These are phyloP conservation scores for Acholoe squamosa DNA, from an alignment of 2,888 invertebrate genomes.

Conservation along the genomic window DNA sequence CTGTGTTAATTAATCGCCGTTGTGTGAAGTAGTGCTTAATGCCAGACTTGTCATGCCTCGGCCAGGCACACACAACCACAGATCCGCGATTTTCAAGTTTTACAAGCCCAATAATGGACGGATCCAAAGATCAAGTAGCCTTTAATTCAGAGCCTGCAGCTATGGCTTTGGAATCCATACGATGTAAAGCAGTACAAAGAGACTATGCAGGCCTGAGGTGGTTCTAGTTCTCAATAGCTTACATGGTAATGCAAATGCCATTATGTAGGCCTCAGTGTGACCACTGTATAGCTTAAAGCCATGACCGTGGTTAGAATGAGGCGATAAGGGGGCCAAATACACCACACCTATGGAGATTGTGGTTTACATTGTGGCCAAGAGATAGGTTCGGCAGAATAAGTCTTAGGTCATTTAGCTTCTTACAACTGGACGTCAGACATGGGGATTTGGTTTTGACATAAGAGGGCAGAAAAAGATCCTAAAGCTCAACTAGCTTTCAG, in stretches of 20 bases:
- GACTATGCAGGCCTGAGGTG: background rate
- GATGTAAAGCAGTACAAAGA: no score
- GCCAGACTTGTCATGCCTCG: slow-evolving; percentile 10
- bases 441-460: background rate
- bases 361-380: background rate
- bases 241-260: background rate
- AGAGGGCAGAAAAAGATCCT: background rate
- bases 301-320: background rate
- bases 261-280: background rate
- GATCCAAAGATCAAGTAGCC: no score
- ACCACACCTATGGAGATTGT: background rate
- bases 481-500: background rate
- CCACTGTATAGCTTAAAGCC: background rate
- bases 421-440: background rate
- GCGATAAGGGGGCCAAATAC: background rate
- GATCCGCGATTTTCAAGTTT: no score
- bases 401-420: slow-evolving; percentile 18
- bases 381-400: background rate
- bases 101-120: no score
- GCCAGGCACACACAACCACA: background rate
- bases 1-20: slow-evolving; percentile 16
- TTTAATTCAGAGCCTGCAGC: no score
- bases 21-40: background rate
- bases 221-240: background rate
- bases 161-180: no score